Conservation (phyloP, 2,113 vertebrate genomes). For the Tretioscincus oriximinensis region DNA sequence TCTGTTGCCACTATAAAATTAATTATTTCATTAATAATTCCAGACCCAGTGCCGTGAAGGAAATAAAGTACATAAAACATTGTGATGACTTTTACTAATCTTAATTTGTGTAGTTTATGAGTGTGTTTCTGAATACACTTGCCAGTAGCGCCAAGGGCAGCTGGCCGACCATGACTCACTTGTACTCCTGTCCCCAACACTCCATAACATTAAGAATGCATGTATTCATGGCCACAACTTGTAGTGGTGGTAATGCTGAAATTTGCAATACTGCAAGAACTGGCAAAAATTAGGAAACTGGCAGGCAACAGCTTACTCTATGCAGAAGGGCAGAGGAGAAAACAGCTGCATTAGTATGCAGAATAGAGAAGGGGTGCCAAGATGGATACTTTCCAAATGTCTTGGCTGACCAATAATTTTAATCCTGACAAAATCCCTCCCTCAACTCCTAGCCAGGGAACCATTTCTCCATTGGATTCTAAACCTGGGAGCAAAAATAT, state of each 20-base stretch:
- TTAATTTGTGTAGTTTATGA: neutral
- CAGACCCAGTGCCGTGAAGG: neutral
- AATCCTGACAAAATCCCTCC: too few species aligned
- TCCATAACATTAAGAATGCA: neutral
- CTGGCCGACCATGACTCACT: neutral
- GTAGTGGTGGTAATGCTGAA: too few species aligned
- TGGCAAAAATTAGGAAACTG: neutral
- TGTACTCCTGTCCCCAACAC: neutral
- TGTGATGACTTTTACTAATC: neutral
- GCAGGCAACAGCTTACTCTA: neutral
- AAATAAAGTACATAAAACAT: constrained; percentile 2
- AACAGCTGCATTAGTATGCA: neutral
- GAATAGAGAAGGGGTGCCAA: neutral
- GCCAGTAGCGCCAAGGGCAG: neutral
- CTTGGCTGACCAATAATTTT: too few species aligned
- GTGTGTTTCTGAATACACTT: neutral
- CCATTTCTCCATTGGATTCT: too few species aligned
- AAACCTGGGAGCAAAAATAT: too few species aligned
- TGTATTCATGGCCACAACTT: neutral
- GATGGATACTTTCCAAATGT: too few species aligned
- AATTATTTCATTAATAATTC: constrained; percentile 33
- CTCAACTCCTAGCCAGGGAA: too few species aligned
- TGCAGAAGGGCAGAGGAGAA: neutral
- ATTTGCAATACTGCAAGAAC: neutral
- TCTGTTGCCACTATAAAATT: neutral